Conservation (phyloP, 2,888 invertebrate genomes). For the Ypsolopha sequella region DNA sequence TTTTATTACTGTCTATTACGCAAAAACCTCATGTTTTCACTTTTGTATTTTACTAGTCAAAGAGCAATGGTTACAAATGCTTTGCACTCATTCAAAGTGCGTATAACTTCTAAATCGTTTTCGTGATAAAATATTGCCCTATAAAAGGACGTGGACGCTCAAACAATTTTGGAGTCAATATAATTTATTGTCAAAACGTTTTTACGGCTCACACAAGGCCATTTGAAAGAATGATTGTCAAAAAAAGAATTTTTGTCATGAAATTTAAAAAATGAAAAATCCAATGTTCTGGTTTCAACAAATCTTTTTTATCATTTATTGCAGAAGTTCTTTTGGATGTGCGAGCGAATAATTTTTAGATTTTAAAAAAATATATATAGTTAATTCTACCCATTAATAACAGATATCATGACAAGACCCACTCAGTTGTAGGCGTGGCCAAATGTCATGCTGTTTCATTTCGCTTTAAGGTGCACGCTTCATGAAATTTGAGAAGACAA, state of each 20-base stretch:
- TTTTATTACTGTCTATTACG: neutral
- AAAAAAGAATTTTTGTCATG: conserved; percentile 3
- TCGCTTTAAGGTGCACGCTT: no score
- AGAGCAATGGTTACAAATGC: neutral
- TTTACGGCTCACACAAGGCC: conserved; percentile 6
- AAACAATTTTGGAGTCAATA: conserved; percentile 8
- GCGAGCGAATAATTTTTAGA: neutral
- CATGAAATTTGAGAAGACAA: no score
- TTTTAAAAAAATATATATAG: neutral
- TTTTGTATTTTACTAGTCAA: neutral
- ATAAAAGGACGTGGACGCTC: neutral
- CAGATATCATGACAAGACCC: no score
- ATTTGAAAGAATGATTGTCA: conserved; percentile 12
- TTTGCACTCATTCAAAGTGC: neutral
- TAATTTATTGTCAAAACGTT: conserved; percentile 8
- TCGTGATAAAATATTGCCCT: neutral
- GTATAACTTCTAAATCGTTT: no score
- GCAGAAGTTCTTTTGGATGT: neutral
- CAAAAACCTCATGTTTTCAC: neutral
- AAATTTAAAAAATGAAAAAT: neutral
- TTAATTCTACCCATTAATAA: no score
- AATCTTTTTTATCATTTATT: neutral
- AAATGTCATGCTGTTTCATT: no score
- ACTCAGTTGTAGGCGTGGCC: no score
- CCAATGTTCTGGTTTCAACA: neutral